Conservation (phyloP, 2,888 invertebrate species). For the Phengaris arion region DNA sequence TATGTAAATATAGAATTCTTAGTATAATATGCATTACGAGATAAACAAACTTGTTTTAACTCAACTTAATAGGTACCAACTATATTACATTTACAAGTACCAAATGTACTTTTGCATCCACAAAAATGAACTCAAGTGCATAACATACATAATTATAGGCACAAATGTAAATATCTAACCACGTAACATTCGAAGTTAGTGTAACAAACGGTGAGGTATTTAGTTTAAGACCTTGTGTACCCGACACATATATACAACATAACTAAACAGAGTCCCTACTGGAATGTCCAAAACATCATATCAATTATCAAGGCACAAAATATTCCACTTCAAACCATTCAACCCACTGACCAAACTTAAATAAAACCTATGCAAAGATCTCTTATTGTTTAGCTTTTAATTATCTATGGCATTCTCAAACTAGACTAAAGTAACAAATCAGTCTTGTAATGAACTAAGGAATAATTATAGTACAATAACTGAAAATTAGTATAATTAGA, state of each 20-base stretch:
- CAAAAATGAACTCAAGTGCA: slow-evolving; percentile 68
- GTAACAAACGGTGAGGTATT: slow-evolving; percentile 58
- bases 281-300: slow-evolving; percentile 61
- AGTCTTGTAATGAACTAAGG: slow-evolving; percentile 75
- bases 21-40: slow-evolving; percentile 69
- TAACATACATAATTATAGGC: slow-evolving; percentile 72
- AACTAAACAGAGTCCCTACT: slow-evolving; percentile 61
- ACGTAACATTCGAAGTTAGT: slow-evolving; percentile 55
- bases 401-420: slow-evolving; percentile 79
- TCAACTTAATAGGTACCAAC: slow-evolving; percentile 48
- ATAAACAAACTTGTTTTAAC: slow-evolving; percentile 73
- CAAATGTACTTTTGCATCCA: slow-evolving; percentile 62
- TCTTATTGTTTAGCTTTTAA: slow-evolving; percentile 33
- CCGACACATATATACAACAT: slow-evolving; percentile 37
- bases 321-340: slow-evolving; percentile 57
- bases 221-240: slow-evolving; percentile 40
- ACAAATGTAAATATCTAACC: slow-evolving; percentile 65
- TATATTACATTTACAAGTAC: slow-evolving; percentile 65
- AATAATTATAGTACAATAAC: slow-evolving; percentile 55
- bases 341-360: slow-evolving; percentile 51
- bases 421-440: slow-evolving; percentile 80
- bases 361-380: slow-evolving; percentile 58
- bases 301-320: slow-evolving; percentile 76
- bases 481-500: slow-evolving; percentile 42
- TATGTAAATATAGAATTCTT: slow-evolving; percentile 79